Evolutionary conservation across 2,797 vertebrate genomes (phyloP), one percentile per base, ranked within the genome.

Genomic region (Phataginus tetradactyla): DNA sequence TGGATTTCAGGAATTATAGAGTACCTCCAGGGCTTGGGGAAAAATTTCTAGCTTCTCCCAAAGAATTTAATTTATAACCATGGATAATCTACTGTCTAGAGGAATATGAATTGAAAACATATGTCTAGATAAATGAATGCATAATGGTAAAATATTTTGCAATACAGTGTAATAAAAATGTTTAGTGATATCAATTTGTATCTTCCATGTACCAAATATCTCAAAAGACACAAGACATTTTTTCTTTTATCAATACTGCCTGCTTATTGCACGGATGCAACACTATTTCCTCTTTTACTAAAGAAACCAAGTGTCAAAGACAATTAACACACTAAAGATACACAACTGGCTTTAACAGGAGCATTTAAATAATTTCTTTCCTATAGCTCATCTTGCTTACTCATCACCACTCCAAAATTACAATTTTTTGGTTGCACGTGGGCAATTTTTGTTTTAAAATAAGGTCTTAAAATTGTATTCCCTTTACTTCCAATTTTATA

Each of bases 61-160:
- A 68, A 90, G n/a, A 78, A 57, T 83, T 92, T 93, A 79, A 90
- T 72, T 91, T 84, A 64, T n/a, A 86, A 53, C 27, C 77, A 92
- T 85, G 79, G 85, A 57, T 66, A 85, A 55, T 91, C 90, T 83
- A 85, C 61, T 79, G 81, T 32, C 42, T 72, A 97, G 81, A 94
- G 39, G 23, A 92, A 51, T 55, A 4, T 68, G 78, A 83, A 88
- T 90, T 68, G 92, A 77, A 86, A 89, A 68, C 5, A 68, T 27
- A 91, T 86, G 20, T 75, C 69, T 87, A 85, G 49, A 90, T 45
- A 66, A 74, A 83, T 78, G 45, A 91, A 80, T 63, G 80, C 32
- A 66, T 83, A 42, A 85, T 51, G 49, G 64, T 49, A 91, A 63
- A 92, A 51, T 91, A 83, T 85, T 93, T 86, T 77, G 23, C 3